These are phyloP conservation scores for Ferrisia virgata DNA, from an alignment of 2,888 invertebrate genomes.

Conservation along the genomic window DNA sequence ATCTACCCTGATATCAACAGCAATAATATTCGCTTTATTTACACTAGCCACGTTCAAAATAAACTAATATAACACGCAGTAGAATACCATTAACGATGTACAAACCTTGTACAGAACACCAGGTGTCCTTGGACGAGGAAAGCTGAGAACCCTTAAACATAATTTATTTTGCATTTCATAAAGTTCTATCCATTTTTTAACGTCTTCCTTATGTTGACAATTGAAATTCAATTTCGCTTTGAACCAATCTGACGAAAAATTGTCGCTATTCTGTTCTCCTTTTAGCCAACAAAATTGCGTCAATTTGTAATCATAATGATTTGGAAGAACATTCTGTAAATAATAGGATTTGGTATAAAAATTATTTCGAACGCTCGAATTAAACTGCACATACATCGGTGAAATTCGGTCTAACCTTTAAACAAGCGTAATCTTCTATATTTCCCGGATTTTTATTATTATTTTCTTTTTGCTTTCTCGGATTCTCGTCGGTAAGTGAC, in stretches of 20 bases:
- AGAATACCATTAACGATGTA: not conserved
- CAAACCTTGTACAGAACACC: not conserved
- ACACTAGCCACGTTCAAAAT: too few relatives aligned
- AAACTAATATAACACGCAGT: too few relatives aligned
- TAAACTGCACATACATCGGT: too few relatives aligned
- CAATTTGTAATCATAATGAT: not conserved
- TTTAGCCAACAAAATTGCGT: not conserved
- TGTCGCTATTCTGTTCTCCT: not conserved
- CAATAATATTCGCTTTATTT: not conserved
- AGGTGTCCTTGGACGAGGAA: not conserved
- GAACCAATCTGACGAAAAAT: not conserved
- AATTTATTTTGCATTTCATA: not conserved
- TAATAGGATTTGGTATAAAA: not conserved
- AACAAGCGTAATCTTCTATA: not conserved
- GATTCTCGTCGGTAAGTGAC: not conserved
- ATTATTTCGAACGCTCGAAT: not conserved
- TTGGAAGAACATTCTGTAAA: not conserved
- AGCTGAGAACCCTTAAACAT: not conserved
- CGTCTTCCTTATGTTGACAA: not conserved
- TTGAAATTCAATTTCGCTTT: not conserved
- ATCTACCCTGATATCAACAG: not conserved
- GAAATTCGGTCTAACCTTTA: not conserved
- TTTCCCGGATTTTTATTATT: not conserved
- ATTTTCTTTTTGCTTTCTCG: not conserved
- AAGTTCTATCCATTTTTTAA: not conserved